phyloP scores from a whole-genome alignment of 1,140 invertebrate species.

The Aphaenogaster floridana region DNA sequence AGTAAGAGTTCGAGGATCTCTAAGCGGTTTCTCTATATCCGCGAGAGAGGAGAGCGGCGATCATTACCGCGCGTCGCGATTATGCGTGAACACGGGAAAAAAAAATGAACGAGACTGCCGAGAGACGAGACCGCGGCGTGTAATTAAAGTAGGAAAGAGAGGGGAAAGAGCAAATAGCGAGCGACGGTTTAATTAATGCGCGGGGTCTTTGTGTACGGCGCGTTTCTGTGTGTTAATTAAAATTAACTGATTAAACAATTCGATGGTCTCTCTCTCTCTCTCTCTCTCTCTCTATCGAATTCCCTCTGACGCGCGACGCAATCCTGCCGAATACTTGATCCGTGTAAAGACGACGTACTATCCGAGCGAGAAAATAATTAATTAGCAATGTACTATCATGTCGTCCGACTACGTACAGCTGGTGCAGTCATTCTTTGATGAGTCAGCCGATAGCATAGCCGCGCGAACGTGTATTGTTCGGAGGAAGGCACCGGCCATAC shows the following conservation, averaged over 20 bases:
- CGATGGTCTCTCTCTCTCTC: not conserved
- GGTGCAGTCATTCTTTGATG: conserved; percentile 67
- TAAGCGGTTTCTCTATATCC: conserved; percentile 35
- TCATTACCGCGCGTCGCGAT: conserved; percentile 40
- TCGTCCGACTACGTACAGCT: conserved; percentile 40
- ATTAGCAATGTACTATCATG: conserved; percentile 66
- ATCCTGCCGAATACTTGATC: conserved; percentile 5
- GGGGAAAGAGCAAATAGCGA: conserved; percentile 56
- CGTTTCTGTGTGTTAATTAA: conserved; percentile 61
- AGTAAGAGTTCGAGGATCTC: conserved; percentile 48
- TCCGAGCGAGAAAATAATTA: conserved; percentile 69
- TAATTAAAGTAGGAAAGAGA: conserved; percentile 41
- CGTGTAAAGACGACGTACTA: not conserved
- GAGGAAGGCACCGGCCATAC: conserved; percentile 61
- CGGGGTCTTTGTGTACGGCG: conserved; percentile 42
- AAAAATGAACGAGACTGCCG: not conserved
- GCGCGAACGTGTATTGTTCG: conserved; percentile 24
- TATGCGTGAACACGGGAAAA: conserved; percentile 36
- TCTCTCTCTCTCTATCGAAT: not conserved
- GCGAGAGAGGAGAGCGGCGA: conserved; percentile 17
- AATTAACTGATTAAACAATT: conserved; percentile 65
- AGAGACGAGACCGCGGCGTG: conserved; percentile 43
- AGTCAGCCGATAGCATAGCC: conserved; percentile 59
- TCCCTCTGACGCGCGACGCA: not conserved
- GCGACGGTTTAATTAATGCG: conserved; percentile 61